These are phyloP conservation scores for Condylura cristata DNA, from an alignment of 2,113 vertebrate species.

Conservation along the genomic window DNA sequence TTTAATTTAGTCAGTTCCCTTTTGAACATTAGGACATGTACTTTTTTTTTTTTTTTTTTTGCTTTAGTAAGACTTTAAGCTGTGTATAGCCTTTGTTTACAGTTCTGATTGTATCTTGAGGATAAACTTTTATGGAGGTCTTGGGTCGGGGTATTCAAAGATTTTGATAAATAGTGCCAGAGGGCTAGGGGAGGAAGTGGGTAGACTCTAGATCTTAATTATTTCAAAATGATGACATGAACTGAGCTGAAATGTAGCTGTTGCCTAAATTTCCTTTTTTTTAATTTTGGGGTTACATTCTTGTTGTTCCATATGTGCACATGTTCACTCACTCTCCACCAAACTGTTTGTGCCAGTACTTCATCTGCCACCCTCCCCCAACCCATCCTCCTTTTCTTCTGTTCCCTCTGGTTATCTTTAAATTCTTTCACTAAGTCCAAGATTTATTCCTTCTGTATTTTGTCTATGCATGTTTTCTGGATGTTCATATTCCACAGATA, in stretches of 20 bases:
- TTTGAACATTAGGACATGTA: background rate
- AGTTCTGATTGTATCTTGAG: background rate
- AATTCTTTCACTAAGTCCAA: too few species aligned
- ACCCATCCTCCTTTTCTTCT: too few species aligned
- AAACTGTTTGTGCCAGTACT: too few species aligned
- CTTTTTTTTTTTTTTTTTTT: constrained; percentile 64
- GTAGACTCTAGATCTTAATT: background rate
- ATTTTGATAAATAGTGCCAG: background rate
- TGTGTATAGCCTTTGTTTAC: background rate
- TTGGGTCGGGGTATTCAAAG: background rate
- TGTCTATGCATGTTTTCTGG: too few species aligned
- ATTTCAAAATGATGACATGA: background rate
- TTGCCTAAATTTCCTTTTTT: background rate
- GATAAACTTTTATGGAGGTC: background rate
- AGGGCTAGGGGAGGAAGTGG: background rate
- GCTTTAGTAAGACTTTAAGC: background rate
- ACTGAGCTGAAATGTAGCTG: background rate
- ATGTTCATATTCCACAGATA: too few species aligned
- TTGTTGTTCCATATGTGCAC: too few species aligned
- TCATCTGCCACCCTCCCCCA: too few species aligned
- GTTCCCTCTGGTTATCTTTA: too few species aligned
- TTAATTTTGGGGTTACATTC: too few species aligned
- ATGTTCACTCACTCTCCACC: too few species aligned
- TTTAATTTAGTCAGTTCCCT: background rate
- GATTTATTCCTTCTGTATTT: too few species aligned